Conservation (phyloP, 2,888 invertebrate genomes). For the Melieria crassipennis region DNA sequence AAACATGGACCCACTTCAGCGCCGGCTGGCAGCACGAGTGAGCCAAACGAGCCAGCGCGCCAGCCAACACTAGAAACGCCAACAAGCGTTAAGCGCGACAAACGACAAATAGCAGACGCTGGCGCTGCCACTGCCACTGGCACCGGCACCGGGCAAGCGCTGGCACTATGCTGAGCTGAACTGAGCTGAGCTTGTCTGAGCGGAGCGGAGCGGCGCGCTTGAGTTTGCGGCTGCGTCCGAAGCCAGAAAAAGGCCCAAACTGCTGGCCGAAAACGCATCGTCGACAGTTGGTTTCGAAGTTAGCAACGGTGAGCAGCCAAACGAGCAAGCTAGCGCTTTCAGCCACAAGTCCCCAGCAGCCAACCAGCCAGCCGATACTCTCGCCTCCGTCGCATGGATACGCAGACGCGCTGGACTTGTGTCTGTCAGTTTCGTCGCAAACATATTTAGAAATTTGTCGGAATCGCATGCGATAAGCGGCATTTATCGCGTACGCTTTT, state of each 20-base stretch:
- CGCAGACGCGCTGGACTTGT: no score
- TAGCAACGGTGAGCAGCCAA: conserved; percentile 38
- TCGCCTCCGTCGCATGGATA: no score
- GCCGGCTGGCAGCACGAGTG: background rate
- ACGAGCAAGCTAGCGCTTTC: conserved; percentile 16
- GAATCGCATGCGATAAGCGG: background rate
- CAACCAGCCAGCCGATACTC: background rate
- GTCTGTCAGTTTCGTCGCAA: no score
- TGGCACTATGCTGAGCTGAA: background rate
- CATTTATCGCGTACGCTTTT: no score
- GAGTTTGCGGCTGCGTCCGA: background rate
- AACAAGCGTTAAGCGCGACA: background rate
- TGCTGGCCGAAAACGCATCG: conserved; percentile 29
- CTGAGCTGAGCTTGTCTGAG: background rate
- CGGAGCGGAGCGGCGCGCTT: background rate
- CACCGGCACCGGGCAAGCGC: no score
- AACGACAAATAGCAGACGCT: background rate
- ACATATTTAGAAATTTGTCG: no score
- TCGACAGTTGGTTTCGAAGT: conserved; percentile 42
- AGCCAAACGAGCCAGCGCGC: background rate
- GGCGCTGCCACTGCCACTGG: background rate
- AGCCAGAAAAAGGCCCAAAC: conserved; percentile 37
- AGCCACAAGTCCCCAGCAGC: conserved; percentile 14
- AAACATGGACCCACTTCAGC: no score
- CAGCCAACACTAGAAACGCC: background rate